phyloP scores from a whole-genome alignment of 2,797 vertebrate genomes.

The Pogonophryne albipinna region DNA sequence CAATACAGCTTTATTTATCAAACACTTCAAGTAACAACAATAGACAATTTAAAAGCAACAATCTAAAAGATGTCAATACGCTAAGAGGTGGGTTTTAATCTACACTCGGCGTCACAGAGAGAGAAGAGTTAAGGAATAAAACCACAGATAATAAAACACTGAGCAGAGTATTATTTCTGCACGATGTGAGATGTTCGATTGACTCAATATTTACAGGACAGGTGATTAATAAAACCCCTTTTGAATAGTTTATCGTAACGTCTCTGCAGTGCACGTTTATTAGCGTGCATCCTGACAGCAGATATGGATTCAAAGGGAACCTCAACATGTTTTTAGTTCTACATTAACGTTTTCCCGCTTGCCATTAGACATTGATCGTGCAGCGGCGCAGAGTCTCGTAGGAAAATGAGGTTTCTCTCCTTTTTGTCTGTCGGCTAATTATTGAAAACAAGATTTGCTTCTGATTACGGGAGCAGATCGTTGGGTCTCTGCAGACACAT shows the following conservation, averaged over 20 bases:
- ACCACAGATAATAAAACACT: background rate
- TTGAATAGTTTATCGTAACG: constrained; percentile 46
- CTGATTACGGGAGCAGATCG: constrained; percentile 80
- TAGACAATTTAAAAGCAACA: too few species aligned
- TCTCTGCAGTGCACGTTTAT: constrained; percentile 42
- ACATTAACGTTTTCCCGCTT: constrained; percentile 68
- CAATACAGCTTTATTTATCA: too few species aligned
- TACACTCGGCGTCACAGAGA: constrained; percentile 36
- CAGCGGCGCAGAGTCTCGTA: constrained; percentile 57
- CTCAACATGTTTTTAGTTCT: constrained; percentile 78
- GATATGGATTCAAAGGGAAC: constrained; percentile 50
- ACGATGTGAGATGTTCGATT: background rate
- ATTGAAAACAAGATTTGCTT: constrained; percentile 85
- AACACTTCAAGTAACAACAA: too few species aligned
- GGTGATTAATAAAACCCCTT: constrained; percentile 20
- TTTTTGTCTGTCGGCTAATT: constrained; percentile 83
- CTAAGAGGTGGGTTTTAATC: constrained; percentile 44
- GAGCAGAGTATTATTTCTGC: background rate
- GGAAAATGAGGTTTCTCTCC: constrained; percentile 78
- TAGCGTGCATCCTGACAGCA: constrained; percentile 47
- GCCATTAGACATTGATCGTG: constrained; percentile 79
- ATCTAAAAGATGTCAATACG: too few species aligned
- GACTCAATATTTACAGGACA: constrained; percentile 25
- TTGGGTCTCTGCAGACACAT: constrained; percentile 69
- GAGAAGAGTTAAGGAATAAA: constrained; percentile 42